phyloP scores from a whole-genome alignment of 2,797 vertebrate species.

The Semotilus atromaculatus region DNA sequence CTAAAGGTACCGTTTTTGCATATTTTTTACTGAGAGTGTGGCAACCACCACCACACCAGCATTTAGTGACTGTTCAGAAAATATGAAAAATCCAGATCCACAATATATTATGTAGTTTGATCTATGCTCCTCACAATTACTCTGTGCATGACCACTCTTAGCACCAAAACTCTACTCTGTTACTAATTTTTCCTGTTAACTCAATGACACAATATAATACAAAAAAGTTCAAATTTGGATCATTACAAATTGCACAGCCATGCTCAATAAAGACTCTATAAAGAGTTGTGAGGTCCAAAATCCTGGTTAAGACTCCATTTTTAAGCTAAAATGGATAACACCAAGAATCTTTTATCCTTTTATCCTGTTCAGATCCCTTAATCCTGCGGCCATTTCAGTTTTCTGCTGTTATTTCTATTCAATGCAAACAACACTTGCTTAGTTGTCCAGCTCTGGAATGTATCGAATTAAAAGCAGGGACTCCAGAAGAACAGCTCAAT shows the following conservation, averaged over 20 bases:
- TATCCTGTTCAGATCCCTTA: constrained; percentile 81
- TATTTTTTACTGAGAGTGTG: not conserved
- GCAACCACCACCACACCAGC: too few species aligned
- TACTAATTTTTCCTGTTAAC: not conserved
- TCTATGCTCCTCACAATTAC: not conserved
- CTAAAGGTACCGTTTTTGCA: too few species aligned
- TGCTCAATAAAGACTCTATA: constrained; percentile 71
- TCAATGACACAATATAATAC: not conserved
- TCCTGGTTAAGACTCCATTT: constrained; percentile 83
- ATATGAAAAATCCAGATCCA: not conserved
- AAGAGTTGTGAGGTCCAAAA: constrained; percentile 79
- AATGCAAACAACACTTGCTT: constrained; percentile 79
- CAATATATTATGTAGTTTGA: not conserved
- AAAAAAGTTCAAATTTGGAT: not conserved
- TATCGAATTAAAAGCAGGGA: constrained; percentile 80
- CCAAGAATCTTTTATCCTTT: constrained; percentile 80
- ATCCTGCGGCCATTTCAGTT: constrained; percentile 78
- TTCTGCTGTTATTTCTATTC: constrained; percentile 70
- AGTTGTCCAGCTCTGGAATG: constrained; percentile 81
- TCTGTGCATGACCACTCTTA: not conserved
- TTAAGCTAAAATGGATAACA: constrained; percentile 84
- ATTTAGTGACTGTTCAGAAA: not conserved
- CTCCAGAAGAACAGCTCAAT: constrained; percentile 76
- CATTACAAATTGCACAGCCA: constrained; percentile 37
- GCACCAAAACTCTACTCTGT: not conserved